These are phyloP conservation scores for Kryptolebias ocellatus DNA, from an alignment of 2,797 vertebrate species.

Conservation along the genomic window DNA sequence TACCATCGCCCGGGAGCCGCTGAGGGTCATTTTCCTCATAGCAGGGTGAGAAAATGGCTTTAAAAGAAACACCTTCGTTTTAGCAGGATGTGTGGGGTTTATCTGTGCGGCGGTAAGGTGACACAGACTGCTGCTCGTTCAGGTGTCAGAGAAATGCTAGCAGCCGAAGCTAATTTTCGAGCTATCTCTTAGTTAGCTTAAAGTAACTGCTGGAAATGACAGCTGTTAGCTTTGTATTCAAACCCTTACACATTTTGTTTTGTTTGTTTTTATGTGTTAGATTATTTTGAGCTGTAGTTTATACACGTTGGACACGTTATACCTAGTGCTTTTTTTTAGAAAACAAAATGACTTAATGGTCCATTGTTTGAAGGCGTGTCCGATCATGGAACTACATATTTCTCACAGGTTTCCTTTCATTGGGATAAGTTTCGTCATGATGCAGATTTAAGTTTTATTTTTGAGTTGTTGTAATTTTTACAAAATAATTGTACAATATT, in stretches of 20 bases:
- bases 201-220: background rate
- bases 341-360: background rate
- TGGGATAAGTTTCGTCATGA: no score
- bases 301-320: background rate
- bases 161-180: slow-evolving; percentile 13
- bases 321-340: background rate
- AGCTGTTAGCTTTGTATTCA: background rate
- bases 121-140: fast-evolving
- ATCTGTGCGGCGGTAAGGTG: fast-evolving
- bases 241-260: background rate
- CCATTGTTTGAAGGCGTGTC: background rate
- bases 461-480: no score
- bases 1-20: slow-evolving; percentile 85
- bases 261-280: no score
- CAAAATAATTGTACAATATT: no score
- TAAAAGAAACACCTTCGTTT: background rate
- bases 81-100: background rate
- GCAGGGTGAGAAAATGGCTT: slow-evolving; percentile 78
- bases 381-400: background rate
- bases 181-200: slow-evolving; percentile 14
- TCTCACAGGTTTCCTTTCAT: no score
- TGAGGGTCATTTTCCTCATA: slow-evolving; percentile 86
- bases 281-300: background rate
- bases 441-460: no score
- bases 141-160: fast-evolving